Evolutionary conservation across 2,113 vertebrate species (phyloP).

Genomic region (Hypocryptadius cinnamomeus): DNA sequence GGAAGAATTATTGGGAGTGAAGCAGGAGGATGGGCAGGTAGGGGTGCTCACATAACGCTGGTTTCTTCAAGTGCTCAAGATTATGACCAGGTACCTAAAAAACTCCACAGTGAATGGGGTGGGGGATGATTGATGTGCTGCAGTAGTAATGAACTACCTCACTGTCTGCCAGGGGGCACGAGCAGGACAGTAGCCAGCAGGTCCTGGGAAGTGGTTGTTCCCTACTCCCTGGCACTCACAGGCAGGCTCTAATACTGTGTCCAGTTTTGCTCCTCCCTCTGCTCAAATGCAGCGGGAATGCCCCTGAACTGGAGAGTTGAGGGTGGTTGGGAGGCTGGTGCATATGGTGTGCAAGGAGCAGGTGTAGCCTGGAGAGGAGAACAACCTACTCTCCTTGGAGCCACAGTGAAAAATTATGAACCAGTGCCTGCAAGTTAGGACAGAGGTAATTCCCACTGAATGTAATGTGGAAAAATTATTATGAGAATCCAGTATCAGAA

Average conservation of each 20-base stretch:
- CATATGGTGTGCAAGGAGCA: not conserved
- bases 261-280: not conserved
- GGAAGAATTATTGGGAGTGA: not conserved
- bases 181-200: not conserved
- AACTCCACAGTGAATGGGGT: not conserved
- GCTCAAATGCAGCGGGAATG: not conserved
- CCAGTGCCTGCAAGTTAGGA: not conserved
- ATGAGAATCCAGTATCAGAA: not conserved
- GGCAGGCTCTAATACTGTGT: not conserved
- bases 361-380: not conserved
- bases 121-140: not conserved
- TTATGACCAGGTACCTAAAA: not conserved
- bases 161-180: accelerated
- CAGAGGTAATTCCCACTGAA: not conserved
- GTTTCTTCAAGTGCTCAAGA: not conserved
- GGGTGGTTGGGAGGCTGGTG: not conserved
- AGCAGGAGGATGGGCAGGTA: not conserved
- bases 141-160: not conserved
- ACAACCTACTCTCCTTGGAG: not conserved
- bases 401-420: not conserved
- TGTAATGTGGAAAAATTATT: not conserved
- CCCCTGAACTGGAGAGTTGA: not conserved
- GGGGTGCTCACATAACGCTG: accelerated
- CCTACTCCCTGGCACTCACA: not conserved
- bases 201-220: not conserved